Base-by-base conservation (phyloP, 2,797 vertebrate species). In the Potorous gilbertii region DNA sequence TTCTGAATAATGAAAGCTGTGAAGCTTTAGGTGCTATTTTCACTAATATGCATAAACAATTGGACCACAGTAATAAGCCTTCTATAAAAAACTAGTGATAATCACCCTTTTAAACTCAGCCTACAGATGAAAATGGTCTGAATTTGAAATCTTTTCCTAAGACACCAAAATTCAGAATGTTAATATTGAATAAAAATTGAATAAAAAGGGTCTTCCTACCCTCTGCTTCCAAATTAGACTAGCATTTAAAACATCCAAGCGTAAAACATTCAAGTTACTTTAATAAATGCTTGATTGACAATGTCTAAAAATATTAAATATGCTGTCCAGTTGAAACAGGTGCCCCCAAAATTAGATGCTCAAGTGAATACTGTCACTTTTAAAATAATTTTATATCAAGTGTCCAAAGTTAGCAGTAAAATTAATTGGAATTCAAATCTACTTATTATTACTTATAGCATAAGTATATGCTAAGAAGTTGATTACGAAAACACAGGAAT, bases 151-250 rank as follows among this genome's bases (percentile, higher is more conserved):
- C 59, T 96, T 81, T 91, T 46, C 52, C 91, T 93, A 59, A 92
- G 28, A 92, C 74, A 96, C 14, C 56, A 1, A 55, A 55, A 94
- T 92, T 93, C 62, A 91, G 34, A 93, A 93, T 94, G 57, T 95
- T 56, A 46, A 92, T 93, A 94, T 0, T 31, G 56, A 97, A 93
- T 34, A 31, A 21, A 96, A 97, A 94, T 3, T 81, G 11, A 96
- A 16, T 28, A 89, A 87, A 3, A 87, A 50, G 18, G 40, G 40
- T 21, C 66, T 81, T 81, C 8, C 34, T 40, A 74, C 34, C 34
- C 16, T 6, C 18, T 40, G 66, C 16, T 40, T 74, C n/a, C 66
- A 74, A 40, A 74, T 74, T 40, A 74, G 16, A 40, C n/a, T 40
- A 74, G 16, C 21, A 81, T 46, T 81, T 27, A 46, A 81, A 81